Base-by-base conservation (phyloP, 2,888 invertebrate genomes). In the Drosophila emarginata region DNA sequence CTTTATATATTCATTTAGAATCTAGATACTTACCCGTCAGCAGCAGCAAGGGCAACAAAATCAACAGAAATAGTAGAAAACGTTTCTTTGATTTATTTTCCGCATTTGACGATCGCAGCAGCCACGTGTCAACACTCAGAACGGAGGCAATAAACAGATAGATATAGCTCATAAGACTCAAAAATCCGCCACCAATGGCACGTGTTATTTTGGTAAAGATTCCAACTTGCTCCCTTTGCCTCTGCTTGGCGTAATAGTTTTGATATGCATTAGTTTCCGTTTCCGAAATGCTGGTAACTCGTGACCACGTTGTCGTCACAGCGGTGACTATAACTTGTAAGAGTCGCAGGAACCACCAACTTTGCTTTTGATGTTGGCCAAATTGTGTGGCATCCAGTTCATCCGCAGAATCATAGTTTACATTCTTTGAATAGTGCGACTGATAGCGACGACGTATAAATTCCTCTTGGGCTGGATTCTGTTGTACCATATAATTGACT, bases 11-110 rank as follows among this genome's bases (percentile, higher is more conserved):
- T 52, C 18, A 15, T 21, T 45, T 18, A 40, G 11, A 26, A 21
- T 28, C 15, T 54, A 32, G 9, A 32, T 9, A 63, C 94, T 94
- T 90, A 94, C 94, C 94, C 87, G 92, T 92, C 68, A 94, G 86
- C 66, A 94, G 78, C 52, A 94, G 76, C 53, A 94, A 89, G 0
- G 94, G 94, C 77, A 94, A 74, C 15, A 94, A 75, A 40, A 93
- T 90, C 58, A 94, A 77, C 64, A 92, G 67, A 15, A 90, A 72
- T 6, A 92, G 64, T 14, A 91, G 76, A 71, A 91, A 91, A 60
- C 91, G 84, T 70, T 91, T 91, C 66, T 89, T 91, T 21, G 84
- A 80, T 58, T 84, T 89, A 63, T 82, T 87, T 21, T 90, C 88
- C 45, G 88, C 72, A 62, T 82, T 82, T 39, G 84, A 78, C 2